A percentile compares a stretch with the other conserved stretches of the same genome.
Evolutionary conservation across 2,888 invertebrate species (phyloP).

Genomic region (Chloroclysta siterata): DNA sequence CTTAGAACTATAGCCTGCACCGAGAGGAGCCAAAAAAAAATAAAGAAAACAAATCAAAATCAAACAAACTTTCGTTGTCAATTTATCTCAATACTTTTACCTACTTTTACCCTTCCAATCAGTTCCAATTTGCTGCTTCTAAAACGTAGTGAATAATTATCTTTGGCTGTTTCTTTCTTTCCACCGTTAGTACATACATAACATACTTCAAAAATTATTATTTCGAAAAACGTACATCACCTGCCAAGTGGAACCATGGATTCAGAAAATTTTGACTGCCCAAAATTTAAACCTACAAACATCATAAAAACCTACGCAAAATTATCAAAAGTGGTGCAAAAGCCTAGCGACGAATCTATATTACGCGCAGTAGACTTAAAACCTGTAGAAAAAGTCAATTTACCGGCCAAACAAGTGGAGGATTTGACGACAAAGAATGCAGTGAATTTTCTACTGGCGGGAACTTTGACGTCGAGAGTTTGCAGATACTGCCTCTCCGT

Average conservation of each 20-base stretch:
- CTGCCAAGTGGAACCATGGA: constrained; percentile 47
- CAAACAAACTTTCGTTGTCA: too few species aligned
- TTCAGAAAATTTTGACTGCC: constrained; percentile 39
- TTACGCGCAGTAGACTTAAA: not conserved
- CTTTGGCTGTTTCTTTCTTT: too few species aligned
- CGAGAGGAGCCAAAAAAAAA: too few species aligned
- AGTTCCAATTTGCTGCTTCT: too few species aligned
- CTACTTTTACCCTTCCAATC: too few species aligned
- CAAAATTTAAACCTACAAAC: constrained; percentile 25
- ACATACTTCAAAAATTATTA: not conserved
- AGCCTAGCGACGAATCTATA: not conserved
- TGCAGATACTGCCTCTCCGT: constrained; percentile 71
- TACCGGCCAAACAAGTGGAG: constrained; percentile 26
- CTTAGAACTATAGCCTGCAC: too few species aligned
- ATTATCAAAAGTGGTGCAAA: not conserved
- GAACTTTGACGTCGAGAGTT: constrained; percentile 62
- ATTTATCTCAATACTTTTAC: too few species aligned
- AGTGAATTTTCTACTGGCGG: constrained; percentile 64
- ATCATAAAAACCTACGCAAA: constrained; percentile 43
- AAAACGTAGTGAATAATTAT: too few species aligned
- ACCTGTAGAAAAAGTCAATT: constrained; percentile 22
- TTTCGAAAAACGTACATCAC: constrained; percentile 35
- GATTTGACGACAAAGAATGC: constrained; percentile 66
- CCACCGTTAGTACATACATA: too few species aligned
- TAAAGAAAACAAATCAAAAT: too few species aligned